Percentiles rank a stretch among this genome's conserved stretches.
These are phyloP conservation scores for Timema podura DNA, from an alignment of 2,888 invertebrate genomes.

Conservation along the genomic window DNA sequence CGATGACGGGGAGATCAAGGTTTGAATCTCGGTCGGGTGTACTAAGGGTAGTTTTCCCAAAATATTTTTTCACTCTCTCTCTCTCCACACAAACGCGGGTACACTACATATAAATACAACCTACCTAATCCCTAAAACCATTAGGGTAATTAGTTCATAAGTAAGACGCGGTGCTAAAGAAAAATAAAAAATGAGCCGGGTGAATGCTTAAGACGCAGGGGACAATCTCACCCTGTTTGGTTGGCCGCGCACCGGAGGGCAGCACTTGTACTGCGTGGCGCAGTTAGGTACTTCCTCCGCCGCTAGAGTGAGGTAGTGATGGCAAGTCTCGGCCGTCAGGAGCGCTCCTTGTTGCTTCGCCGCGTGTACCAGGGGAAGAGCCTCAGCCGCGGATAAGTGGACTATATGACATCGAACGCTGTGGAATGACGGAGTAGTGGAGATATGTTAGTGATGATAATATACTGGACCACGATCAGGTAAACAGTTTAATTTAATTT, in stretches of 20 bases:
- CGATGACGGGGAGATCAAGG: too few relatives aligned
- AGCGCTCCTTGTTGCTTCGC: slow-evolving; percentile 53
- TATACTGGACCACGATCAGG: too few relatives aligned
- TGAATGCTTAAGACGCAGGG: too few relatives aligned
- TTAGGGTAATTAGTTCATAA: too few relatives aligned
- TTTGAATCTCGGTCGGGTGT: too few relatives aligned
- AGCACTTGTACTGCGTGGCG: slow-evolving; percentile 66
- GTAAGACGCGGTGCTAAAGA: not conserved
- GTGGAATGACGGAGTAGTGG: not conserved
- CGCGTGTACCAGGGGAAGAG: slow-evolving; percentile 54
- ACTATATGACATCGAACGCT: slow-evolving; percentile 61
- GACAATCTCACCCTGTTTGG: slow-evolving; percentile 51
- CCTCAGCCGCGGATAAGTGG: slow-evolving; percentile 61
- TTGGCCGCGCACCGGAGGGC: slow-evolving; percentile 63
- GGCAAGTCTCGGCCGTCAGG: slow-evolving; percentile 68
- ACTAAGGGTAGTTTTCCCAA: too few relatives aligned
- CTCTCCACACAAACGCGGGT: too few relatives aligned
- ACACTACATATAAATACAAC: too few relatives aligned
- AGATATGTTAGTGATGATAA: too few relatives aligned
- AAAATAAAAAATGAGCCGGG: not conserved
- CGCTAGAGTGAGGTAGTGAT: slow-evolving; percentile 63
- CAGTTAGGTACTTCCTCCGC: slow-evolving; percentile 60
- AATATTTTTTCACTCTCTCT: too few relatives aligned
- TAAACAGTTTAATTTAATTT: too few relatives aligned
- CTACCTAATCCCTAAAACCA: too few relatives aligned